Evolutionary conservation across 2,888 invertebrate genomes (phyloP).

Genomic region (Antitype chi): DNA sequence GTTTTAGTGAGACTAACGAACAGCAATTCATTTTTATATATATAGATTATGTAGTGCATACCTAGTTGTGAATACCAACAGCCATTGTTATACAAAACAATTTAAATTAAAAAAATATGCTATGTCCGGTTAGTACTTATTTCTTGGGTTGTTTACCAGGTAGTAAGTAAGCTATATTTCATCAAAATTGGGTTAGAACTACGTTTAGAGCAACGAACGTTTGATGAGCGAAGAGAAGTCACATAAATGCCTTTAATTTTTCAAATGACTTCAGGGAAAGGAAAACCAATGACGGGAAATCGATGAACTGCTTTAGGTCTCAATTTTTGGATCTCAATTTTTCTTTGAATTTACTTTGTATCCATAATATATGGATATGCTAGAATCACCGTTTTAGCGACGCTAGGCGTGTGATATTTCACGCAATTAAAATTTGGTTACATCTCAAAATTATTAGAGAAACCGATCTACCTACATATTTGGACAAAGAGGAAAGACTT

Average conservation of each 20-base stretch:
- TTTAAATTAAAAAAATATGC: background rate
- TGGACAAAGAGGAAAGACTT: background rate
- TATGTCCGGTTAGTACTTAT: background rate
- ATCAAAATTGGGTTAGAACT: background rate
- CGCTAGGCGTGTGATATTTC: background rate
- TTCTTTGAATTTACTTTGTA: background rate
- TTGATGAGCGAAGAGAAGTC: background rate
- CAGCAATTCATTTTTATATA: no score
- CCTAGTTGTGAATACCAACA: background rate
- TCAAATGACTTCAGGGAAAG: background rate
- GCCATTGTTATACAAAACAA: background rate
- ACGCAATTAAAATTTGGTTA: conserved; percentile 17
- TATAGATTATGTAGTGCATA: background rate
- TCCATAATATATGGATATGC: background rate
- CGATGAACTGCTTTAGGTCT: conserved; percentile 3
- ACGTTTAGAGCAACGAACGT: background rate
- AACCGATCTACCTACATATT: conserved; percentile 1
- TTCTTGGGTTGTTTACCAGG: background rate
- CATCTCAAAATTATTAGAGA: conserved; percentile 13
- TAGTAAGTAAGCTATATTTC: background rate
- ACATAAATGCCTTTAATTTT: background rate
- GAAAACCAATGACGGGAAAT: conserved; percentile 1
- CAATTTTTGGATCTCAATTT: conserved; percentile 28
- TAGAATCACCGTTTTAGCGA: background rate
- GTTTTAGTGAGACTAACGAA: no score